Base-by-base conservation (phyloP, 2,888 invertebrate genomes). In the Conops quadrifasciatus region DNA sequence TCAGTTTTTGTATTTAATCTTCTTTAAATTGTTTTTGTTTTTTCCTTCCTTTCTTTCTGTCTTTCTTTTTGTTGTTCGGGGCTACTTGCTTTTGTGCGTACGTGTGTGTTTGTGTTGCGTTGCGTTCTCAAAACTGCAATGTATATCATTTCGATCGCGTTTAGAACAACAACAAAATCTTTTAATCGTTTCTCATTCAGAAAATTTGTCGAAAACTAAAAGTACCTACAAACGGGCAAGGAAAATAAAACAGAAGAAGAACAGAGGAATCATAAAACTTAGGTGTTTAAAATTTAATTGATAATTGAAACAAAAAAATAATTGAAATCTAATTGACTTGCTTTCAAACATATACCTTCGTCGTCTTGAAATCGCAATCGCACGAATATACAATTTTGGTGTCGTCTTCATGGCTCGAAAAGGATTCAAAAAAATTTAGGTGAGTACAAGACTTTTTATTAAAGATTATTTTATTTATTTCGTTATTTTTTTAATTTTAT, bases 1-100 rank as follows among this genome's bases (percentile, higher is more conserved):
- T 51, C 19, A 28, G 19, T 24, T 65, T 65, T 64, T 64, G 7
- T 16, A 64, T 19, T 51, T 51, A 19, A 51, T 65, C 28, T 30
- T n/a, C 28, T 28, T n/a, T 21, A 28, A 19, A 28, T 26, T 19
- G 47, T 30, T 65, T 11, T 1, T 19, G 1, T 28, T 16, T 26
- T 58, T 13, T 58, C 28, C 24, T 26, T 28, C 11, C 28, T 26
- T 58, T 49, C n/a, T 15, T 58, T 11, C 58, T 19, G 5, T 49
- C 5, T 49, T 49, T 19, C 2, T 21, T n/a, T 56, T n/a, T 58
- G 28, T 58, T 58, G 4, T 36, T 36, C 5, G 36, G 36, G 36
- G 36, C 36, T 4, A 36, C n/a, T n/a, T 36, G 9, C 9, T 36
- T 36, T 36, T 9, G 28, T 58, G 58, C 13, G 21, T 4, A 36